Percentiles rank a stretch among this genome's conserved stretches.
These are phyloP conservation scores for Lutjanus campechanus DNA, from an alignment of 2,797 vertebrate genomes.

Conservation along the genomic window DNA sequence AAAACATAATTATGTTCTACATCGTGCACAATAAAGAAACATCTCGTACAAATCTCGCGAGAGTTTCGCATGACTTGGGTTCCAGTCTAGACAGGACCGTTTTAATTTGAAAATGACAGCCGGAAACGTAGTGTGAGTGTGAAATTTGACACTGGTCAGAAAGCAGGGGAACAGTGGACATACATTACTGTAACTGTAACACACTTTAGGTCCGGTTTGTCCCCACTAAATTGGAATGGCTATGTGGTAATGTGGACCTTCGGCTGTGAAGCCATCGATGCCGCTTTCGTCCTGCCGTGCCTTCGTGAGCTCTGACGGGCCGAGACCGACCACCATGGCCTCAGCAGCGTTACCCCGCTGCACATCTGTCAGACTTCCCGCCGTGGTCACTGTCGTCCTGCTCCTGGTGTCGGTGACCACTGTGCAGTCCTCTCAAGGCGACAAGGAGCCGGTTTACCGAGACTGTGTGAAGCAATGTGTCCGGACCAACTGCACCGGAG, in stretches of 20 bases:
- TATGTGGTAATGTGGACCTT: slow-evolving; percentile 52
- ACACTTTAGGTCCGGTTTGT: slow-evolving; percentile 14
- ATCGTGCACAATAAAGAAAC: too few relatives aligned
- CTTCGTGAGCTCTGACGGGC: slow-evolving; percentile 70
- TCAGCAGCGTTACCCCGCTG: slow-evolving; percentile 75
- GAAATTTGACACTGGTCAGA: slow-evolving; percentile 10
- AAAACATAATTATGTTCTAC: too few relatives aligned
- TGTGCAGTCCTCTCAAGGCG: slow-evolving; percentile 89
- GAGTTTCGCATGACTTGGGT: too few relatives aligned
- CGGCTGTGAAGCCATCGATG: slow-evolving; percentile 43
- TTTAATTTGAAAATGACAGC: neutral
- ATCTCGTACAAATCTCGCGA: too few relatives aligned
- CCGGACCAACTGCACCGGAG: slow-evolving; percentile 93
- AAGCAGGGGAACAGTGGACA: neutral
- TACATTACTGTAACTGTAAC: neutral
- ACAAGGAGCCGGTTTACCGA: slow-evolving; percentile 95
- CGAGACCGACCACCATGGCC: slow-evolving; percentile 76
- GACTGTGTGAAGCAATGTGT: slow-evolving; percentile 93
- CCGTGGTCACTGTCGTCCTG: slow-evolving; percentile 68
- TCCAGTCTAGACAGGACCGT: too few relatives aligned
- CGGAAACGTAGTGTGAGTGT: slow-evolving; percentile 39
- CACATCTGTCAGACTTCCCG: slow-evolving; percentile 79
- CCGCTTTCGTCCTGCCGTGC: slow-evolving; percentile 67
- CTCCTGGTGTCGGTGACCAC: slow-evolving; percentile 73
- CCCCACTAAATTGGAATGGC: slow-evolving; percentile 32